Evolutionary conservation across 1,140 invertebrate species (phyloP), one percentile per base, ranked within the genome.

Genomic region (Cotesia glomerata): DNA sequence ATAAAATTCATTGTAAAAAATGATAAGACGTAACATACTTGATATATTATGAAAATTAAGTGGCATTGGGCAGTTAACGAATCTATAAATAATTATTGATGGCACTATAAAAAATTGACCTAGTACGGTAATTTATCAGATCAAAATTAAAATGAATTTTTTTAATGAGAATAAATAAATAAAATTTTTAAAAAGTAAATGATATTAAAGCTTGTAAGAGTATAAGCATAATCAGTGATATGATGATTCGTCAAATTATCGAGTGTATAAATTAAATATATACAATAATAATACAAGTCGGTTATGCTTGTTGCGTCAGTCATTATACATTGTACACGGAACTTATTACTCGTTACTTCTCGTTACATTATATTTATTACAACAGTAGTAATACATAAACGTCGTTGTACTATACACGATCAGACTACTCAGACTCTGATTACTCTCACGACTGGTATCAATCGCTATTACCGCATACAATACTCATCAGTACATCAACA

Each of bases 301-400:
- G 56, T 9, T 7, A 16, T n/a, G 35, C 52, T 58, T 11, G 36
- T 72, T 72, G 63, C 71, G 58, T 72, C 71, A 72, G 58, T 72
- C 71, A 72, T 54, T 32, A 65, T 54, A 56, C n/a, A 18, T 67
- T 58, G 49, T 56, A 72, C 71, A 67, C 71, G 71, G 71, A 72
- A 72, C 71, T 72, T 32, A 56, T 72, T 58, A 58, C 51, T 64
- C 32, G 18, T 56, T 49, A 49, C 34, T 16, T 62, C 39, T 45
- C 11, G 39, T 45, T 45, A 45, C 39, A 45, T 45, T 45, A 45
- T 45, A 45, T 45, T 45, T 45, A 45, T 45, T 45, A 45, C 39
- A 45, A 45, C 8, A 8, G 39, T 45, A 45, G 39, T 45, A 45
- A 45, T 45, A 45, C 39, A 45, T 45, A 45, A 45, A 45, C 39